These are phyloP conservation scores for Lasiommata megera DNA, from an alignment of 2,888 invertebrate genomes.

Conservation along the genomic window DNA sequence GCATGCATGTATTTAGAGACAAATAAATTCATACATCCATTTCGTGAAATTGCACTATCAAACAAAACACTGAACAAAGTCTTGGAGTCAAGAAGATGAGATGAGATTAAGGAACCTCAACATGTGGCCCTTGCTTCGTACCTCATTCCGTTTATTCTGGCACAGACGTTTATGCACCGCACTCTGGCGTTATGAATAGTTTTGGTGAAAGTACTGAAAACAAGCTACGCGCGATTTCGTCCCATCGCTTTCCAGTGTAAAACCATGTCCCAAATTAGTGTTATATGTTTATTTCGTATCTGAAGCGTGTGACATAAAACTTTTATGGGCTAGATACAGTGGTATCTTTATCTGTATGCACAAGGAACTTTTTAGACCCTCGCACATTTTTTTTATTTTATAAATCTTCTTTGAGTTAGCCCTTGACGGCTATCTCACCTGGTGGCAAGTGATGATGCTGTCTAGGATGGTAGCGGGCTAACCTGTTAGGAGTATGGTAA, in stretches of 20 bases:
- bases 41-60: neutral
- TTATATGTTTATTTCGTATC: no score
- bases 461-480: no score
- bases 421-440: no score
- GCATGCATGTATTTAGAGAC: no score
- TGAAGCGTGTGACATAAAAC: no score
- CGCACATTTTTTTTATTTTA: no score
- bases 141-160: neutral
- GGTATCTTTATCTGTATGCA: no score
- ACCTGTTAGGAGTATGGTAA: no score
- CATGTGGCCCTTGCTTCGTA: neutral
- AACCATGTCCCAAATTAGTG: neutral
- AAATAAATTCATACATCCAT: neutral
- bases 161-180: neutral
- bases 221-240: neutral
- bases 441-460: no score
- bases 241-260: neutral
- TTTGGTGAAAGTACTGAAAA: neutral
- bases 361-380: no score
- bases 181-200: neutral
- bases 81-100: slow-evolving; percentile 1
- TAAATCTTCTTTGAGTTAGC: no score
- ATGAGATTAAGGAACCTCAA: slow-evolving; percentile 17
- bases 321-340: no score
- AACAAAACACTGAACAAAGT: neutral